Base-by-base conservation (phyloP, 2,113 vertebrate genomes). In the Aldabrachelys gigantea region DNA sequence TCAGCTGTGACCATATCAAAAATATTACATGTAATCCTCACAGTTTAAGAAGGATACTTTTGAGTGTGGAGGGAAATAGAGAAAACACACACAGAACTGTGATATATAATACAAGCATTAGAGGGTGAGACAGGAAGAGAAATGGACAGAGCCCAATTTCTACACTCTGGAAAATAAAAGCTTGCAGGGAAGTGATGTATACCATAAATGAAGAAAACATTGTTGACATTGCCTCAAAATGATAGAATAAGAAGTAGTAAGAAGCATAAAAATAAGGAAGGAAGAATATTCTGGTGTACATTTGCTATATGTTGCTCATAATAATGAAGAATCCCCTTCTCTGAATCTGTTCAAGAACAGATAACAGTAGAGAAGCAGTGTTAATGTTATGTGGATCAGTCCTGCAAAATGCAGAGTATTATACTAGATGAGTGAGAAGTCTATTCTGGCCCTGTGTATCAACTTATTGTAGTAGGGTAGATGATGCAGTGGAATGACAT, bases 1-100 rank as follows among this genome's bases (percentile, higher is more conserved):
- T 88, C 81, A 88, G n/a, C 11, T 65, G 0, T 79, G 29, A 47
- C 22, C 1, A 0, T 52, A 2, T 65, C 10, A 87, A 4, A 79
- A 89, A 57, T 6, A 44, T 21, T 84, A 1, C 38, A 2, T 1
- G 27, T 75, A 24, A 35, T 1, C 8, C 7, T 76, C 38, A 25
- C 72, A 25, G 38, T 76, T 76, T 44, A 76, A 25, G 69, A 22
- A 24, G 38, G 22, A 44, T 44, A 27, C 22, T 76, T 41, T 25
- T 44, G 38, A 44, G 38, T 25, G 38, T 41, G 41, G 92, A 72
- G 11, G 38, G 44, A 89, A 1, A 8, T 50, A 65, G 41, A 54
- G 50, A 54, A 96, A 93, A 65, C 2, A 3, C 27, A 16, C 29
- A 35, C 3, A 65, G 62, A 65, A 35, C 4, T 35, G 16, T 65